A percentile compares a stretch with the other conserved stretches of the same genome.
Evolutionary conservation across 2,797 vertebrate species (phyloP).

Genomic region (Falco rusticolus): DNA sequence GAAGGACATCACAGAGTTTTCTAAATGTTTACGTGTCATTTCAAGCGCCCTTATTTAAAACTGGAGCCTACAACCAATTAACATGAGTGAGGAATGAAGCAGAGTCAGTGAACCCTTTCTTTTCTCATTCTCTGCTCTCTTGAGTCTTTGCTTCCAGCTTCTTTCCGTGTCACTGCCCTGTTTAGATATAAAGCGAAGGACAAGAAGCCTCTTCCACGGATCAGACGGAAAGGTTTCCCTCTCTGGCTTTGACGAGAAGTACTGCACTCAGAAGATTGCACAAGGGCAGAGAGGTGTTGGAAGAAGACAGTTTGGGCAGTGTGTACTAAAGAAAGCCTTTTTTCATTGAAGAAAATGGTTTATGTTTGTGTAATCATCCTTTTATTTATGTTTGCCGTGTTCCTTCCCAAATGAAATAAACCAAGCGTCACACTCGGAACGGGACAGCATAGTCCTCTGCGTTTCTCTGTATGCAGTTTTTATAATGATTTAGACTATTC

Average conservation of each 20-base stretch:
- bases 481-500: not conserved
- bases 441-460: not conserved
- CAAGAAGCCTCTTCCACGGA: slow-evolving; percentile 20
- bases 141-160: slow-evolving; percentile 42
- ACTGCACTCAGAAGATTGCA: not conserved
- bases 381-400: slow-evolving; percentile 3
- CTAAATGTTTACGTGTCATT: not conserved
- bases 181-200: slow-evolving; percentile 35
- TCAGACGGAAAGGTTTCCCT: not conserved
- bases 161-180: slow-evolving; percentile 46
- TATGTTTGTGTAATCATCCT: slow-evolving; percentile 10
- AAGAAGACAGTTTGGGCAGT: not conserved
- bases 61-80: slow-evolving; percentile 21
- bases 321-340: not conserved
- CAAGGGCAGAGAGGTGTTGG: slow-evolving; percentile 21
- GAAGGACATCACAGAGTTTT: not conserved
- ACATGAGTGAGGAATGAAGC: slow-evolving; percentile 14
- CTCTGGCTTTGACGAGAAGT: not conserved
- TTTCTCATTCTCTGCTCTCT: slow-evolving; percentile 37
- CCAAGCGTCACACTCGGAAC: accelerated
- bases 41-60: not conserved
- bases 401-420: not conserved
- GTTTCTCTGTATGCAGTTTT: not conserved
- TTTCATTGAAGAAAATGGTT: not conserved
- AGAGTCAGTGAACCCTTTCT: slow-evolving; percentile 39